Evolutionary conservation across 2,797 vertebrate species (phyloP).

Genomic region (Lutjanus campechanus): DNA sequence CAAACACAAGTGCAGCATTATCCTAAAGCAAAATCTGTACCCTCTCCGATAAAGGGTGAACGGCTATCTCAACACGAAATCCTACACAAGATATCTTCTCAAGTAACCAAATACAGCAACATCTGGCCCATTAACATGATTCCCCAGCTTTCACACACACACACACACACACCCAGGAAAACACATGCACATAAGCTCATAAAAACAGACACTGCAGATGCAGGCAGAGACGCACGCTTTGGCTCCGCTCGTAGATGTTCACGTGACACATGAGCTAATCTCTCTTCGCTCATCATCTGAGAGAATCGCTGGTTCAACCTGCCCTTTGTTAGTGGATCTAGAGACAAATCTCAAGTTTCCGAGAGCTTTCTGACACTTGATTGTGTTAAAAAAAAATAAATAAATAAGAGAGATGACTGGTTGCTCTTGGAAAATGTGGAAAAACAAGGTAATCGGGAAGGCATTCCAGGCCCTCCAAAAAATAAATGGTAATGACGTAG

Average conservation of each 20-base stretch:
- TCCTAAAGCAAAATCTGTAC: constrained; percentile 55
- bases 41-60: constrained; percentile 33
- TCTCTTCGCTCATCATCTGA: constrained; percentile 33
- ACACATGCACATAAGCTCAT: constrained; percentile 30
- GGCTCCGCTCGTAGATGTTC: constrained; percentile 35
- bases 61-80: constrained; percentile 33
- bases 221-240: constrained; percentile 18
- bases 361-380: constrained; percentile 53
- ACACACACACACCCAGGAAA: constrained; percentile 10
- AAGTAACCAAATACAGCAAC: constrained; percentile 60
- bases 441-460: too few relatives aligned
- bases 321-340: constrained; percentile 54
- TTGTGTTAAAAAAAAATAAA: constrained; percentile 1
- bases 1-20: constrained; percentile 37
- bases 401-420: too few relatives aligned
- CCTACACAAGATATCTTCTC: constrained; percentile 45
- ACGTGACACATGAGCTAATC: constrained; percentile 58
- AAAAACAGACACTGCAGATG: constrained; percentile 45
- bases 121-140: constrained; percentile 54
- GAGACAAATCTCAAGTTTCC: constrained; percentile 57
- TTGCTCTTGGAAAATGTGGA: too few relatives aligned
- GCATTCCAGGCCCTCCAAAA: too few relatives aligned
- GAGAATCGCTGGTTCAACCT: constrained; percentile 56
- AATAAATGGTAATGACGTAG: too few relatives aligned
- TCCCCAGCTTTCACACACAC: constrained; percentile 14